Evolutionary conservation across 2,797 vertebrate genomes (phyloP), one percentile per base, ranked within the genome.

Genomic region (Staurois parvus): DNA sequence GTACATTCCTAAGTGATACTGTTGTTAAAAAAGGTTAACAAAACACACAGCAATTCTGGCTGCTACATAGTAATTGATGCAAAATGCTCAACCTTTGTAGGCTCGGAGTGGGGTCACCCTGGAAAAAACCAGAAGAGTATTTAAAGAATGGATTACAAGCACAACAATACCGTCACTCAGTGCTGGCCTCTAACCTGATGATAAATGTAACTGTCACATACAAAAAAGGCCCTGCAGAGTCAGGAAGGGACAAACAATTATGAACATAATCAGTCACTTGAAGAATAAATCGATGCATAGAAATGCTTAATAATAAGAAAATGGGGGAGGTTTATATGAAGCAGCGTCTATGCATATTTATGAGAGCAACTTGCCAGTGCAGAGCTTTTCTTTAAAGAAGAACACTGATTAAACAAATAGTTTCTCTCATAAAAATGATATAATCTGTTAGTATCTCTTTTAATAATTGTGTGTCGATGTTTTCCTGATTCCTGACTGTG

Each of bases 31-130:
- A 29, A 83, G 80, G 80, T 82, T 86, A 86, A 68, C 48, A 78
- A 83, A 86, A 78, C 74, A 83, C 24, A 78, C 80, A 40, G 40
- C 85, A 37, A 78, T 78, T 42, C 72, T 72, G 56, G n/a, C 68
- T 28, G 85, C 68, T 77, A 42, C 67, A 29, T 29, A 42, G 74
- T 86, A 83, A 86, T 86, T 83, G 79, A 86, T 83, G 80, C 69
- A 56, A 40, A 83, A 59, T 80, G 28, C 73, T 86, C 73, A 77
- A 86, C 84, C 79, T 81, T 32, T 37, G 68, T 21, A 42, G n/a
- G 56, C 34, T 40, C 28, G 0, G 29, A 29, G 48, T 40, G 28
- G 80, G 79, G 74, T 73, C 74, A 73, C 11, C 17, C 29, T 0
- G 67, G 24, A 72, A 2, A 26, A 28, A 67, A 66, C 78, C 82